These are phyloP conservation scores for Limanda limanda DNA, from an alignment of 2,113 vertebrate genomes.

Conservation along the genomic window DNA sequence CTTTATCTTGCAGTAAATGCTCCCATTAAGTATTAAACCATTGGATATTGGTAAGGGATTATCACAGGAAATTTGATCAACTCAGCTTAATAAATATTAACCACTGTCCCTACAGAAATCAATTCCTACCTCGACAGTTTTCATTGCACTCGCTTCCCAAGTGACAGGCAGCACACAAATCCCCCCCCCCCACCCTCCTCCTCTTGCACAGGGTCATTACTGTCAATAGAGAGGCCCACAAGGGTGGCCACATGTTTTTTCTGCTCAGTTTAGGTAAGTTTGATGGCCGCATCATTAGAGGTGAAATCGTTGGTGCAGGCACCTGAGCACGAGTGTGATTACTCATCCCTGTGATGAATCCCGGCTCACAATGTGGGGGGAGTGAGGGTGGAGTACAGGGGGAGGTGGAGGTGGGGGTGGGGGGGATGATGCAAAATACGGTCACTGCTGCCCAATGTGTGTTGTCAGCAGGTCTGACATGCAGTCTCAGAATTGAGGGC, in stretches of 20 bases:
- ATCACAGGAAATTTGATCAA: slow-evolving; percentile 1
- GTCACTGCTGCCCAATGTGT: slow-evolving; percentile 27
- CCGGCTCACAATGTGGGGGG: neutral
- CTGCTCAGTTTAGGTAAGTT: slow-evolving; percentile 14
- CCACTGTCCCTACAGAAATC: slow-evolving; percentile 21
- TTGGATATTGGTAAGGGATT: neutral
- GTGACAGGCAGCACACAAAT: slow-evolving; percentile 1
- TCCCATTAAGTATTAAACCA: neutral
- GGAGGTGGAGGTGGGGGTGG: neutral
- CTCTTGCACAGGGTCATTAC: slow-evolving; percentile 10
- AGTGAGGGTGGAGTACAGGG: neutral
- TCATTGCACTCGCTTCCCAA: neutral
- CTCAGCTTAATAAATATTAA: slow-evolving; percentile 14
- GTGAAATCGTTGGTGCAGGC: slow-evolving; percentile 22
- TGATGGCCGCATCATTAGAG: slow-evolving; percentile 38
- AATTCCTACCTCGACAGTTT: slow-evolving; percentile 16
- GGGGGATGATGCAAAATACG: slow-evolving; percentile 37
- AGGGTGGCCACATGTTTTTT: slow-evolving; percentile 19
- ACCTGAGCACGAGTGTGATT: slow-evolving; percentile 18
- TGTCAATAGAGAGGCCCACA: slow-evolving; percentile 21
- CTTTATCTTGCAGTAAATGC: neutral
- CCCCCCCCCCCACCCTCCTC: neutral
- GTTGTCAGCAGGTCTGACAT: slow-evolving; percentile 49
- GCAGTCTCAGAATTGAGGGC: neutral
- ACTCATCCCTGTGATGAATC: slow-evolving; percentile 38